Evolutionary conservation across 2,797 vertebrate species (phyloP).

Genomic region (Numenius phaeopus): DNA sequence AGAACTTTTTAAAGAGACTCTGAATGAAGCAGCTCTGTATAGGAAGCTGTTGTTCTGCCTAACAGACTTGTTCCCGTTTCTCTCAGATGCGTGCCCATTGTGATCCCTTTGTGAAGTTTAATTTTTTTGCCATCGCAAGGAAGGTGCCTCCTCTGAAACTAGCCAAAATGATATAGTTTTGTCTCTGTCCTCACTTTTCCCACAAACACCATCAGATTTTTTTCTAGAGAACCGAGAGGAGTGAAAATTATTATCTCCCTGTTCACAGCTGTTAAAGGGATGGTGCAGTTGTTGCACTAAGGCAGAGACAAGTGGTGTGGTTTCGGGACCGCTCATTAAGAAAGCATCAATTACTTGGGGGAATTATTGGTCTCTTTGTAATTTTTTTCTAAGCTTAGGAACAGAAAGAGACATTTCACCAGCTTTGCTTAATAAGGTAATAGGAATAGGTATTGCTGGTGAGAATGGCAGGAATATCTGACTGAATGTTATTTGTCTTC

Average conservation of each 20-base stretch:
- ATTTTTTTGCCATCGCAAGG: background rate
- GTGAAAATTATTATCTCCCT: background rate
- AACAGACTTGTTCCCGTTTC: background rate
- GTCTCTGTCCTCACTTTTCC: background rate
- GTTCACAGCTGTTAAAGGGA: background rate
- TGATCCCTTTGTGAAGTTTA: background rate
- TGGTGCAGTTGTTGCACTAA: background rate
- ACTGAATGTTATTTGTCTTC: background rate
- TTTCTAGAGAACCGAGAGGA: background rate
- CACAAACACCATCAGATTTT: background rate
- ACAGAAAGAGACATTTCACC: background rate
- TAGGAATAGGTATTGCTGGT: background rate
- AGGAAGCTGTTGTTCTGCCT: background rate
- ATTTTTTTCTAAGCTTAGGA: background rate
- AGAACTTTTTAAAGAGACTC: background rate
- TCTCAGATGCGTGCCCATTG: background rate
- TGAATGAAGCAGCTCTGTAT: background rate
- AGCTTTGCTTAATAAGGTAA: background rate
- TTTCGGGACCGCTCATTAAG: background rate
- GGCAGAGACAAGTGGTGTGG: background rate
- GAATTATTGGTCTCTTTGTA: background rate
- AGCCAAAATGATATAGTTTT: background rate
- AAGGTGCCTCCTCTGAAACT: background rate
- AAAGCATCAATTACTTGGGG: background rate
- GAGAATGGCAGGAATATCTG: background rate